Conservation (phyloP, 1,140 invertebrate genomes). For the Drosophila ercepeae region DNA sequence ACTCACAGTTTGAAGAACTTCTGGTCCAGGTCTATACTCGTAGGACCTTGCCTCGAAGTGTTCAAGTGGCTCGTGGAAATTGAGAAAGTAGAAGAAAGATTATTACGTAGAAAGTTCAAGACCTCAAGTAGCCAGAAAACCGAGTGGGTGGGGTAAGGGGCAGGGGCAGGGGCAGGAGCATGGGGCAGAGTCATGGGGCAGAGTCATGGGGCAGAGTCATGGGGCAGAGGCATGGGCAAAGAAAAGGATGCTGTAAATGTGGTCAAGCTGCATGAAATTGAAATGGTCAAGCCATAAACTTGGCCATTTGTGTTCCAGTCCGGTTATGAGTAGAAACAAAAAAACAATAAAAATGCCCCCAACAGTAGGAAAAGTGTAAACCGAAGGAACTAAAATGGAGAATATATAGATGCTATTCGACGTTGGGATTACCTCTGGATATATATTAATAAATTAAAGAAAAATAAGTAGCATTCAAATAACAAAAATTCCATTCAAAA, state of each 20-base stretch:
- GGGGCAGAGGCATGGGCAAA: not conserved
- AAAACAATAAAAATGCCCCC: constrained; percentile 42
- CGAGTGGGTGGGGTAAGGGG: too few relatives aligned
- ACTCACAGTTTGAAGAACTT: constrained; percentile 74
- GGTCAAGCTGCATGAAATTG: constrained; percentile 80
- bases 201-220: not conserved
- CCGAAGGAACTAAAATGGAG: constrained; percentile 1
- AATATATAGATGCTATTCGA: not conserved
- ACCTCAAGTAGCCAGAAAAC: constrained; percentile 36
- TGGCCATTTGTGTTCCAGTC: constrained; percentile 69
- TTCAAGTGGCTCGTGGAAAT: constrained; percentile 68
- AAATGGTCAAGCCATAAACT: constrained; percentile 76
- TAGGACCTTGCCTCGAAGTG: constrained; percentile 42
- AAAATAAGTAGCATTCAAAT: too few relatives aligned
- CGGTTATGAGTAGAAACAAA: constrained; percentile 57
- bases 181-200: too few relatives aligned
- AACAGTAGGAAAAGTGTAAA: constrained; percentile 9
- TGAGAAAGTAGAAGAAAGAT: constrained; percentile 48
- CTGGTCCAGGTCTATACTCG: not conserved
- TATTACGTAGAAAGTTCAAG: constrained; percentile 40
- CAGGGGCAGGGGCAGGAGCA: too few relatives aligned
- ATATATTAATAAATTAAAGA: too few relatives aligned
- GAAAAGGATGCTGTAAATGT: constrained; percentile 52
- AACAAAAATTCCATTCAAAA: too few relatives aligned
- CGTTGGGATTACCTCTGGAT: not conserved